These are phyloP conservation scores for Dasyprocta punctata DNA, from an alignment of 2,113 vertebrate species.

Conservation along the genomic window DNA sequence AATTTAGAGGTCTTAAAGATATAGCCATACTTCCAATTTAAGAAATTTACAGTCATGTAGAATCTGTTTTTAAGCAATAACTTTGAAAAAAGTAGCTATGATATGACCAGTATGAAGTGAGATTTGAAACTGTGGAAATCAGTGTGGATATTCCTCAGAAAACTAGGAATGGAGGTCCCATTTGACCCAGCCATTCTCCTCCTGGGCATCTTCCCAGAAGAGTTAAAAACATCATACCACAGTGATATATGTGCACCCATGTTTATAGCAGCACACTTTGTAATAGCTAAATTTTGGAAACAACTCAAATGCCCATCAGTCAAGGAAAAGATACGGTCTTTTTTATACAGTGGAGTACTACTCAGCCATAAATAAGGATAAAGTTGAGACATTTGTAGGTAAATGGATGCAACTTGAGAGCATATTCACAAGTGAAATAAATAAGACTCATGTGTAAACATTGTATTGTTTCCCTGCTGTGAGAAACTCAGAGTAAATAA, in stretches of 20 bases:
- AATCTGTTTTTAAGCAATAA: conserved; percentile 1
- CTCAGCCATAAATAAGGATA: background rate
- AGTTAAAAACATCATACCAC: background rate
- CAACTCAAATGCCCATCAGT: background rate
- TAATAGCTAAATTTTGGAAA: background rate
- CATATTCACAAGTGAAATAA: background rate
- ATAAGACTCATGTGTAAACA: background rate
- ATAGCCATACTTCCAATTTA: background rate
- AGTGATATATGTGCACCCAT: background rate
- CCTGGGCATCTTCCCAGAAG: background rate
- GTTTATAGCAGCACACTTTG: background rate
- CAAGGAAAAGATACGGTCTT: background rate
- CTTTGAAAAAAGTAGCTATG: background rate
- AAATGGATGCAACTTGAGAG: background rate
- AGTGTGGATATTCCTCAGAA: background rate
- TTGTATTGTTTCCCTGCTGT: background rate
- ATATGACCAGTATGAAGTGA: background rate
- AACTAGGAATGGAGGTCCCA: background rate
- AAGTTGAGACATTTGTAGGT: background rate
- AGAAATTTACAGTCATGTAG: background rate
- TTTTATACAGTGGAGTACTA: background rate
- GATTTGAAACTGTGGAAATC: background rate
- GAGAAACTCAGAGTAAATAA: background rate
- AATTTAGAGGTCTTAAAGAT: background rate
- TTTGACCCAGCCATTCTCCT: no score